phyloP scores from a whole-genome alignment of 2,888 invertebrate species.

The Formica aserva region DNA sequence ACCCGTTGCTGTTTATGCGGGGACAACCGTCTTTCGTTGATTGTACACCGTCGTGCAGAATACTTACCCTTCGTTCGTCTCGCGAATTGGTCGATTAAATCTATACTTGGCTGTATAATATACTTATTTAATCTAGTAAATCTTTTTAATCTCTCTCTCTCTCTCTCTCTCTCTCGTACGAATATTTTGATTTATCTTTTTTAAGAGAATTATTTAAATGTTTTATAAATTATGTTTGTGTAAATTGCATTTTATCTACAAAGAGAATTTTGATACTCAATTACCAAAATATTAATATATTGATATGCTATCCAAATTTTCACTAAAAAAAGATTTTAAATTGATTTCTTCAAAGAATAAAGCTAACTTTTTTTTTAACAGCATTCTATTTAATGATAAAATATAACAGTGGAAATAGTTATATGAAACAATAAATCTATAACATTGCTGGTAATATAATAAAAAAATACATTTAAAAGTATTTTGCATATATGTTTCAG shows the following conservation, averaged over 20 bases:
- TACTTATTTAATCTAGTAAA: not conserved
- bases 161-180: not conserved
- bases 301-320: not conserved
- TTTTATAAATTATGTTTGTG: not conserved
- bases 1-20: slow-evolving; percentile 24
- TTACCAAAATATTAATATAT: not conserved
- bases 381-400: not conserved
- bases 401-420: not conserved
- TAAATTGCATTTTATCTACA: not conserved
- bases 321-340: not conserved
- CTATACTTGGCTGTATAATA: not conserved
- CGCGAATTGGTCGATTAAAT: not conserved
- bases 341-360: not conserved
- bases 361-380: not conserved
- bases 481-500: not conserved
- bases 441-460: not conserved
- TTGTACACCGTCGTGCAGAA: not conserved
- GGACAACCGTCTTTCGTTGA: not conserved
- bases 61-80: not conserved
- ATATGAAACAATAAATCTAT: not conserved
- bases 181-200: not conserved
- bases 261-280: not conserved
- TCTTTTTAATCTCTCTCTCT: not conserved
- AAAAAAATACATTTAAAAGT: not conserved
- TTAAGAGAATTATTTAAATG: not conserved